Conservation (phyloP, 2,797 vertebrate genomes). For the Melanogrammus aeglefinus region DNA sequence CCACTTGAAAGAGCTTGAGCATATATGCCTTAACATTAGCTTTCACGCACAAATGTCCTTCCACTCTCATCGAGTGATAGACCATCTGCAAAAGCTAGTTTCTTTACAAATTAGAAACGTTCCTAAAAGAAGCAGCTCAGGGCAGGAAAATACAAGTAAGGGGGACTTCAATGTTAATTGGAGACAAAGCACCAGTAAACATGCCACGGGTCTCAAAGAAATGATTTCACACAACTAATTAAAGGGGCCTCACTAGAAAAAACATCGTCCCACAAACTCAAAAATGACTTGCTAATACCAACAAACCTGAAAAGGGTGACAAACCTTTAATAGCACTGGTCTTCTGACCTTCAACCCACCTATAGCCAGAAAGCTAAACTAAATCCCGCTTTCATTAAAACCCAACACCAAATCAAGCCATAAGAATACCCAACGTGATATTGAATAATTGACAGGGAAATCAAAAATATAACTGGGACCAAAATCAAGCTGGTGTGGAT, state of each 20-base stretch:
- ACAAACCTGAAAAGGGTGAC: slow-evolving; percentile 1
- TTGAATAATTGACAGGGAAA: background rate
- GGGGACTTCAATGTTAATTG: background rate
- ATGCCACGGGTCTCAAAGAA: background rate
- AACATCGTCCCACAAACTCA: background rate
- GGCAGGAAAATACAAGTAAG: background rate
- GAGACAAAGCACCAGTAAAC: background rate
- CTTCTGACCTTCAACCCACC: too few relatives aligned
- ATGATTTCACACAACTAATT: background rate
- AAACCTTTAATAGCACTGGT: background rate
- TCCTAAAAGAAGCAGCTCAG: too few relatives aligned
- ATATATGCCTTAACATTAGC: too few relatives aligned
- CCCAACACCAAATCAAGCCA: background rate
- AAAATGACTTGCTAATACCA: background rate
- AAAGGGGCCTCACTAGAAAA: background rate
- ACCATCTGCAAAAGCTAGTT: too few relatives aligned
- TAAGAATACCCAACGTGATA: background rate
- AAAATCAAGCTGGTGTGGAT: background rate
- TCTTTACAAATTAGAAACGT: too few relatives aligned
- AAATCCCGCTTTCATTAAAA: background rate
- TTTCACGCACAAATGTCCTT: too few relatives aligned
- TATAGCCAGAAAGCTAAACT: background rate
- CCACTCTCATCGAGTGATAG: too few relatives aligned
- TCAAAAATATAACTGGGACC: background rate
- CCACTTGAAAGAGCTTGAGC: too few relatives aligned